These are phyloP conservation scores for Allophyes oxyacanthae DNA, from an alignment of 2,888 invertebrate genomes.

Conservation along the genomic window DNA sequence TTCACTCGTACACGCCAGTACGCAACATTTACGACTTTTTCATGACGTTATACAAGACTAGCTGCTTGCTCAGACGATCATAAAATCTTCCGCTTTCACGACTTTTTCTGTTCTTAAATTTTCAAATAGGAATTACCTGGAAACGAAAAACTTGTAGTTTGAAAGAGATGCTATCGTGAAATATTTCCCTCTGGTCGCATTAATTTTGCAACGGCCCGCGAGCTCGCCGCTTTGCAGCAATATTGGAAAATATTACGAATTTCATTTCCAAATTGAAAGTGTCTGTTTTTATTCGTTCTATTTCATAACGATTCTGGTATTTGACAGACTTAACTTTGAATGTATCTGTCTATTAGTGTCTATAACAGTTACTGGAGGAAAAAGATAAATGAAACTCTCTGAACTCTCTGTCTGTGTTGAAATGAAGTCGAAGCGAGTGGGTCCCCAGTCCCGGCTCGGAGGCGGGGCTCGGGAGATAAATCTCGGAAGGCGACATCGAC, in stretches of 20 bases:
- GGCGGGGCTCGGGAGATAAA: slow-evolving; percentile 73
- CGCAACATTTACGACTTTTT: slow-evolving; percentile 85
- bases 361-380: slow-evolving; percentile 63
- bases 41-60: slow-evolving; percentile 77
- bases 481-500: slow-evolving; percentile 73
- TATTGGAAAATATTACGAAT: slow-evolving; percentile 61
- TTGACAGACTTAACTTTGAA: slow-evolving; percentile 39
- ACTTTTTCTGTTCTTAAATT: slow-evolving; percentile 63
- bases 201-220: slow-evolving; percentile 58
- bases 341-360: slow-evolving; percentile 68
- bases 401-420: slow-evolving; percentile 68
- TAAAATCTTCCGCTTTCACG: slow-evolving; percentile 73
- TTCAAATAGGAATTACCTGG: slow-evolving; percentile 58
- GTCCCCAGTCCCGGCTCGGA: slow-evolving; percentile 47
- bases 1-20: slow-evolving; percentile 77
- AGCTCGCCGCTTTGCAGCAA: slow-evolving; percentile 48
- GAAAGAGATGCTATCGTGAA: slow-evolving; percentile 55
- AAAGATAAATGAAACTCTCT: slow-evolving; percentile 70
- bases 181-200: slow-evolving; percentile 61
- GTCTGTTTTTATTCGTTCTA: slow-evolving; percentile 45
- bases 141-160: slow-evolving; percentile 55
- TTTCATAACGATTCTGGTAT: slow-evolving; percentile 33
- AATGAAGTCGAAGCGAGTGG: slow-evolving; percentile 61
- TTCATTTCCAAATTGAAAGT: slow-evolving; percentile 56
- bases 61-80: slow-evolving; percentile 71